Base-by-base conservation (phyloP, 1,140 invertebrate species). In the Drosophila melanogaster region DNA sequence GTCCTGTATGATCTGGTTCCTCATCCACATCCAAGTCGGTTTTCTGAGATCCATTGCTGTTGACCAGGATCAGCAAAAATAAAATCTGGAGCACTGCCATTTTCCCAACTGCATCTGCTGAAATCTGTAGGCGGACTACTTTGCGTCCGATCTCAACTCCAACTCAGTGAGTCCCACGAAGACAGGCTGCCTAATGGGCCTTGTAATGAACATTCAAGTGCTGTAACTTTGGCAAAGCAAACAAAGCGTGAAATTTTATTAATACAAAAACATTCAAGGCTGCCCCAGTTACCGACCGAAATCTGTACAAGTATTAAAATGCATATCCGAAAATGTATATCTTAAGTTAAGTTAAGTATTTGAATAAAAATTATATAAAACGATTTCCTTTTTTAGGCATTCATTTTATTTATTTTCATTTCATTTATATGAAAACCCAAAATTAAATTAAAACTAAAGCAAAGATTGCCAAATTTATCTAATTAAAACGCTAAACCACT, bases 131-230 rank as follows among this genome's bases (percentile, higher is more conserved):
- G 17, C 26, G 43, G 76, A 77, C 73, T 77, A 43, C 33, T 53
- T 19, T n/a, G 11, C 26, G 17, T 69, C 30, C 4, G 11, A 64
- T 54, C 30, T 41, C 7, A 8, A 0, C 15, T 12, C 6, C 37
- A 47, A 33, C 10, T 37, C 12, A 37, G 24, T 26, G 22, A 47
- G 8, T 2, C 14, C 24, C 38, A 24, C 33, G 10, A 33, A 46
- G 19, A 22, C 37, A 47, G 26, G 35, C 51, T 22, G 72, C 60
- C 72, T 76, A 76, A 76, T 76, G 72, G 37, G 60, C 71, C 72
- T 66, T 74, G 69, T 74, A 47, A 66, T 75, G 47, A 62, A 22
- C 17, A 50, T 41, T 26, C 38, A 43, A 43, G 55, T 50, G 47
- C 55, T 73, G 70, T 46, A 64, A 74, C 43, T 54, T 54, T 6